phyloP scores from a whole-genome alignment of 1,140 invertebrate species.

The Drosophila sechellia region DNA sequence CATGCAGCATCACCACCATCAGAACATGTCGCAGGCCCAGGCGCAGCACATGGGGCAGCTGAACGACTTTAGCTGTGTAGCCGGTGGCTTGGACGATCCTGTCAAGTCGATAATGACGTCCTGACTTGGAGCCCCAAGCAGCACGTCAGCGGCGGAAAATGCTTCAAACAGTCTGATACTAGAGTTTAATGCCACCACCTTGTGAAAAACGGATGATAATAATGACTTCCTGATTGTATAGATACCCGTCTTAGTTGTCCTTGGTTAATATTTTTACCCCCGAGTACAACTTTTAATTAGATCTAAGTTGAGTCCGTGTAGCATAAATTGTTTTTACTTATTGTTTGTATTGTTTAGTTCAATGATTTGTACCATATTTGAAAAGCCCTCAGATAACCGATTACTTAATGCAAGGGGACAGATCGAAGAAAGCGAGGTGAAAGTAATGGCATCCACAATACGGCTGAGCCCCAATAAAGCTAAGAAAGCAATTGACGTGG shows the following conservation, averaged over 20 bases:
- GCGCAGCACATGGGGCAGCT: conserved; percentile 60
- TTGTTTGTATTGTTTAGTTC: conserved; percentile 72
- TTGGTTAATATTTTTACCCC: conserved; percentile 42
- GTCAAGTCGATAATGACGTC: conserved; percentile 84
- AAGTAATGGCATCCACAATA: conserved; percentile 2
- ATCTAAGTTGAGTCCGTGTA: conserved; percentile 62
- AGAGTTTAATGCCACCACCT: conserved; percentile 79
- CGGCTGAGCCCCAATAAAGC: conserved; percentile 47
- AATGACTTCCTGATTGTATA: conserved; percentile 63
- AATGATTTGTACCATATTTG: conserved; percentile 72
- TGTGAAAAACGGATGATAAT: conserved; percentile 50
- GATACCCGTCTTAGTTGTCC: conserved; percentile 46
- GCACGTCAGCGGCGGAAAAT: conserved; percentile 20
- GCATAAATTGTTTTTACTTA: conserved; percentile 67
- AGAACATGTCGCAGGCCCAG: conserved; percentile 50
- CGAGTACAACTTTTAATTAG: conserved; percentile 46
- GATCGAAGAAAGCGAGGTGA: conserved; percentile 13
- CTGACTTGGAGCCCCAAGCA: conserved; percentile 65
- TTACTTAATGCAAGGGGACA: conserved; percentile 20
- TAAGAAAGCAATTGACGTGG: conserved; percentile 67
- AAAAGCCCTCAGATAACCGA: conserved; percentile 6
- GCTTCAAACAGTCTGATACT: conserved; percentile 72
- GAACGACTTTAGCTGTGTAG: conserved; percentile 79
- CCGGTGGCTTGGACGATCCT: conserved; percentile 75
- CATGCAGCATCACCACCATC: conserved; percentile 66